Evolutionary conservation across 2,797 vertebrate species (phyloP), one percentile per base, ranked within the genome.

Genomic region (Artibeus jamaicensis): DNA sequence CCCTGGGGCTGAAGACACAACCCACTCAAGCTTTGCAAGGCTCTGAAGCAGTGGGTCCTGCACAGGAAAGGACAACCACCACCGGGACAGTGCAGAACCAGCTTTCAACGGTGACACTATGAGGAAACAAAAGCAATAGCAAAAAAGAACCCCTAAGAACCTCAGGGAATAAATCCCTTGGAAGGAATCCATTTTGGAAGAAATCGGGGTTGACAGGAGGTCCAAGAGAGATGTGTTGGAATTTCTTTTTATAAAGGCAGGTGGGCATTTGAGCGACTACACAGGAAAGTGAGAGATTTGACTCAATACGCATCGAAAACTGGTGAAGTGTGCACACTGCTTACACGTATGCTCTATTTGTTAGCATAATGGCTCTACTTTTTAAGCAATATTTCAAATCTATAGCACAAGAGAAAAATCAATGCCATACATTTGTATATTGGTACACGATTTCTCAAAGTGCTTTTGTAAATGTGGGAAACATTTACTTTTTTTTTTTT

Each of bases 331-430:
- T 5, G 3, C 70, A 78, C 26, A 18, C 2, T 42, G 22, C n/a
- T 62, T 44, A 62, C 26, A 67, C 37, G 24, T 44, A 10, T 68
- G 65, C 82, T 90, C 1, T 84, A 37, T 67, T 82, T 85, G 68
- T 70, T 86, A 83, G 78, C 46, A 46, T 26, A 83, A 73, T 19
- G 76, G 42, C 22, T 88, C 34, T n/a, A 62, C n/a, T 73, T 94
- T 79, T 86, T 78, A 86, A 93, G 83, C 90, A 91, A 11, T 91
- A 78, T 85, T 94, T 95, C 62, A 82, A 86, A 67, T 83, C 59
- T 71, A 85, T 7, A 82, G 44, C 67, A 93, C 86, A n/a, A 94
- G 34, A 95, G 46, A 77, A 90, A 46, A 46, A 55, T 77, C 57
- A 79, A 39, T 74, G 81, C 6, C 89, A 55, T 68, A 57, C n/a